phyloP scores from a whole-genome alignment of 2,888 invertebrate species.

The Drepana falcataria region DNA sequence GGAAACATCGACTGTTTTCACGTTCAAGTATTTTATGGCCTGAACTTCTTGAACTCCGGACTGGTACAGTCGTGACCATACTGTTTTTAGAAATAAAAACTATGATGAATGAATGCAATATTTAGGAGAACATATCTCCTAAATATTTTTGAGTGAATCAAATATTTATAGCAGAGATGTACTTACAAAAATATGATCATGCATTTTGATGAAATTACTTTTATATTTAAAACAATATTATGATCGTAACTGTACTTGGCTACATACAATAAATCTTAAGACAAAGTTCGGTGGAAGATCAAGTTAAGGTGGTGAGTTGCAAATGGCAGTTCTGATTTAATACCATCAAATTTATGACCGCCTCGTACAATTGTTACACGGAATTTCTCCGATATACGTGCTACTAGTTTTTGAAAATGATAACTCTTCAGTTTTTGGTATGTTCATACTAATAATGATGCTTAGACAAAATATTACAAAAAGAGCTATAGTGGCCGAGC shows the following conservation, averaged over 20 bases:
- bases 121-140: too few species aligned
- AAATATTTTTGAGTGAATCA: too few species aligned
- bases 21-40: constrained; percentile 47
- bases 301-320: constrained; percentile 26
- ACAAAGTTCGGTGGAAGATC: constrained; percentile 21
- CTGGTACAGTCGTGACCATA: neutral
- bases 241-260: constrained; percentile 13
- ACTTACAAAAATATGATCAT: too few species aligned
- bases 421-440: too few species aligned
- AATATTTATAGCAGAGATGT: too few species aligned
- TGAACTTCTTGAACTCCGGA: constrained; percentile 24
- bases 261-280: constrained; percentile 8
- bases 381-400: constrained; percentile 11
- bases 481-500: too few species aligned
- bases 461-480: too few species aligned
- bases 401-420: too few species aligned
- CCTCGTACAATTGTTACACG: constrained; percentile 48
- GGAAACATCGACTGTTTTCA: constrained; percentile 71
- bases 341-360: constrained; percentile 56
- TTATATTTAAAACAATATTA: constrained; percentile 14
- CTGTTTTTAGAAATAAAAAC: too few species aligned
- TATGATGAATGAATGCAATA: too few species aligned
- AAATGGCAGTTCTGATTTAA: constrained; percentile 63
- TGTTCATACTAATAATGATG: too few species aligned
- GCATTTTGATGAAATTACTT: too few species aligned